A percentile compares a stretch with the other conserved stretches of the same genome.
phyloP scores from a whole-genome alignment of 2,797 vertebrate species.

The Sebastes iracundus region DNA sequence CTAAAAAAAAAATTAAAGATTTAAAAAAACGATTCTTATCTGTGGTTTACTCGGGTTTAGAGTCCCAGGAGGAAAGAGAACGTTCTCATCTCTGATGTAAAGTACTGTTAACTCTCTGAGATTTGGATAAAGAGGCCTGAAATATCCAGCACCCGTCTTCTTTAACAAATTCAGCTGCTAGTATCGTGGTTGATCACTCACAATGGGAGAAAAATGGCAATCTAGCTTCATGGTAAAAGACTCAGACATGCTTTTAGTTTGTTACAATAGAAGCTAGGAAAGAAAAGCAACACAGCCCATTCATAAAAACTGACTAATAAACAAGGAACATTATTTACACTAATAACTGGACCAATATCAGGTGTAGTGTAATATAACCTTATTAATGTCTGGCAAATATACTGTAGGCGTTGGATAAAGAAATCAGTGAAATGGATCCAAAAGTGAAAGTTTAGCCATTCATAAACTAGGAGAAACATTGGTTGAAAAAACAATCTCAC shows the following conservation, averaged over 20 bases:
- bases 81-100: slow-evolving; percentile 47
- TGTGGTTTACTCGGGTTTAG: slow-evolving; percentile 14
- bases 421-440: neutral
- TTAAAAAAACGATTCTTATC: slow-evolving; percentile 4
- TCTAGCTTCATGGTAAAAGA: neutral
- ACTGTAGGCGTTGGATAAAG: neutral
- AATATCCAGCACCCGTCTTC: neutral
- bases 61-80: neutral
- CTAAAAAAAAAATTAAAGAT: neutral
- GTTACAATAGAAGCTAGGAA: neutral
- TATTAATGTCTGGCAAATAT: neutral
- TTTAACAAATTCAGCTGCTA: neutral
- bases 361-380: neutral
- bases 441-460: neutral
- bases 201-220: neutral
- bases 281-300: neutral
- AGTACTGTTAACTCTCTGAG: slow-evolving; percentile 26
- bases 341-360: neutral
- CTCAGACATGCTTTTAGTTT: neutral
- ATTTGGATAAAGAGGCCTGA: slow-evolving; percentile 4
- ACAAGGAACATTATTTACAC: neutral
- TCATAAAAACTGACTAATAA: neutral
- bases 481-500: neutral
- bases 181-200: neutral
- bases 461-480: neutral